Evolutionary conservation across 2,888 invertebrate species (phyloP), one percentile per base, ranked within the genome.

Genomic region (Falcaria lacertinaria): DNA sequence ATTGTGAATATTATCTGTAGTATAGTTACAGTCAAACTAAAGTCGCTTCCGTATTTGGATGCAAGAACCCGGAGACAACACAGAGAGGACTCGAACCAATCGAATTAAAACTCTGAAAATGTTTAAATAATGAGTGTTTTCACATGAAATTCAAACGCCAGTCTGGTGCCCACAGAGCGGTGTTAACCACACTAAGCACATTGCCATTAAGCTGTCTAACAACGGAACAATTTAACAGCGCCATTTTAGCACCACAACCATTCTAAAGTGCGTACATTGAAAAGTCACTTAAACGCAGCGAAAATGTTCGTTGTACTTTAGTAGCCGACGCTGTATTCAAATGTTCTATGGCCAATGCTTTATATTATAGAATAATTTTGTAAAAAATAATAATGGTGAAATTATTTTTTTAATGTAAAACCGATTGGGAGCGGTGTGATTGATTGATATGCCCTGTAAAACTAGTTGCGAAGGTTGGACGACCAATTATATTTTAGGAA

Each of bases 111-210:
- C n/a, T n/a, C n/a, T n/a, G n/a, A n/a, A n/a, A n/a, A n/a, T n/a
- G n/a, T n/a, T n/a, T 28, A 28, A 11, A 28, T 7, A 11, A 28
- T 28, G 11, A 11, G 28, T 28, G 3, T 25, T 28, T 7, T 11
- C 28, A 28, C 11, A 11, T 28, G 7, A 28, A 11, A 28, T 42
- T 47, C 44, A 44, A 47, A 47, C 44, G 44, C 47, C 41, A 42
- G 39, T 39, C 39, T 35, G 32, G 43, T 41, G 17, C 14, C 34
- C 25, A 19, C 17, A 42, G 19, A 33, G 16, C 33, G 25, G 11
- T 22, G 14, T 37, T 32, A 6, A 13, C 42, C 15, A 33, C 35
- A 22, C 16, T 15, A 25, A 39, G 14, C 17, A 34, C 13, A 22
- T 22, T n/a, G 33, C 37, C 34, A 38, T 43, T 38, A 34, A 38